Conservation (phyloP, 1,140 invertebrate species). For the Proctacanthus coquilletti region DNA sequence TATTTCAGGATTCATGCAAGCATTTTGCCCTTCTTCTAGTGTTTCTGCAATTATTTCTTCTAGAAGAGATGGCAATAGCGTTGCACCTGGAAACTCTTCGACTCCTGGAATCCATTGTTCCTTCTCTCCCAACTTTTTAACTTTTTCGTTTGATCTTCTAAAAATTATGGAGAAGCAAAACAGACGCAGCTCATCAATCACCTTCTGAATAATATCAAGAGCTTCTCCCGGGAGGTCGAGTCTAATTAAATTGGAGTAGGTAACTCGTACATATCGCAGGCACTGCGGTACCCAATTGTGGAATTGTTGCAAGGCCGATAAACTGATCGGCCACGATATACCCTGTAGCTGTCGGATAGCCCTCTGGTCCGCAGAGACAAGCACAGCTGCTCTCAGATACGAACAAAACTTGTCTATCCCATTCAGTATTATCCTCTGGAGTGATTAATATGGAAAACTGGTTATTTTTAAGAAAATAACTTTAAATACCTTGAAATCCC, state of each 20-base stretch:
- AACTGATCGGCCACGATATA: constrained; percentile 29
- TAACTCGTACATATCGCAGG: constrained; percentile 50
- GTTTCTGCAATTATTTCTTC: constrained; percentile 71
- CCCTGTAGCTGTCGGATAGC: constrained; percentile 23
- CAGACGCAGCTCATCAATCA: constrained; percentile 77
- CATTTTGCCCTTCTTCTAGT: constrained; percentile 70
- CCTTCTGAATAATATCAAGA: constrained; percentile 62
- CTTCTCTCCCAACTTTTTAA: constrained; percentile 56
- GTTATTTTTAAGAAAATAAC: constrained; percentile 1
- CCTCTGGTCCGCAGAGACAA: constrained; percentile 36
- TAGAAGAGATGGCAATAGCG: constrained; percentile 61
- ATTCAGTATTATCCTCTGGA: constrained; percentile 39
- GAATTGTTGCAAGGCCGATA: constrained; percentile 36
- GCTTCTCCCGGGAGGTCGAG: constrained; percentile 66
- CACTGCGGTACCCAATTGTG: constrained; percentile 65
- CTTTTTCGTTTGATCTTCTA: constrained; percentile 64
- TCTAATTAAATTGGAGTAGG: constrained; percentile 50
- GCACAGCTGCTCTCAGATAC: constrained; percentile 44
- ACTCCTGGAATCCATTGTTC: constrained; percentile 84
- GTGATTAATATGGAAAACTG: constrained; percentile 6
- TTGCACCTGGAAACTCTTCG: constrained; percentile 35
- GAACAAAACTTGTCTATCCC: constrained; percentile 49
- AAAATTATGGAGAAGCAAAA: constrained; percentile 76
- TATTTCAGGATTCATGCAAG: constrained; percentile 54
- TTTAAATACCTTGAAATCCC: constrained; percentile 31